phyloP scores from a whole-genome alignment of 1,140 invertebrate species.

The Brachionus asplanchnoidis region DNA sequence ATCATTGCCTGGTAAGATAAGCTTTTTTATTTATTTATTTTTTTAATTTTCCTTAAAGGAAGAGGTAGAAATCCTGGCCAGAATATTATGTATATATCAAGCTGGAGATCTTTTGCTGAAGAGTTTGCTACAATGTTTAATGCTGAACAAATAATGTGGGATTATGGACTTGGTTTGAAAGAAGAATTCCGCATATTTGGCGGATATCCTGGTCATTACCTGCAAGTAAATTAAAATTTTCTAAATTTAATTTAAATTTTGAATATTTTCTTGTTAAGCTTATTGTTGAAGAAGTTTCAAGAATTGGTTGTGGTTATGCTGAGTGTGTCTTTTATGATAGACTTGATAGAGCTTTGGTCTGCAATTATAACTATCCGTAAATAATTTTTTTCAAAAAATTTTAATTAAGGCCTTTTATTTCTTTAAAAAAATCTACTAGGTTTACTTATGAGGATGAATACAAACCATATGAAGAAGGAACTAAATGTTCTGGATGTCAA shows the following conservation, averaged over 20 bases:
- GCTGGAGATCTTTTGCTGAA: neutral
- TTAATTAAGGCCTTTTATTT: neutral
- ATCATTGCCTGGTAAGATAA: neutral
- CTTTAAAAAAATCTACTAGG: neutral
- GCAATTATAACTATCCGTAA: constrained; percentile 36
- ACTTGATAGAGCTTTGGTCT: constrained; percentile 10
- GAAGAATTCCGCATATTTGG: neutral
- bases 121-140: neutral
- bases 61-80: neutral
- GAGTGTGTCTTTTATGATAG: constrained; percentile 20
- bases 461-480: constrained; percentile 12
- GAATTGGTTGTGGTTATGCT: constrained; percentile 21
- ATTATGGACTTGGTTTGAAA: constrained; percentile 15
- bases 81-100: constrained; percentile 1
- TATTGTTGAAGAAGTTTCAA: neutral
- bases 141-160: constrained; percentile 6
- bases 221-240: neutral
- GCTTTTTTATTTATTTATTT: neutral
- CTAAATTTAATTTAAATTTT: neutral
- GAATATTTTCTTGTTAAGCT: neutral
- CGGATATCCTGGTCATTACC: neutral
- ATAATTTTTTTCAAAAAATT: neutral
- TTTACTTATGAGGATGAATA: neutral
- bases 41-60: neutral
- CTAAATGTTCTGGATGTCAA: neutral